These are phyloP conservation scores for Oscheius sp. DNA, from an alignment of 1,140 invertebrate species.

Conservation along the genomic window DNA sequence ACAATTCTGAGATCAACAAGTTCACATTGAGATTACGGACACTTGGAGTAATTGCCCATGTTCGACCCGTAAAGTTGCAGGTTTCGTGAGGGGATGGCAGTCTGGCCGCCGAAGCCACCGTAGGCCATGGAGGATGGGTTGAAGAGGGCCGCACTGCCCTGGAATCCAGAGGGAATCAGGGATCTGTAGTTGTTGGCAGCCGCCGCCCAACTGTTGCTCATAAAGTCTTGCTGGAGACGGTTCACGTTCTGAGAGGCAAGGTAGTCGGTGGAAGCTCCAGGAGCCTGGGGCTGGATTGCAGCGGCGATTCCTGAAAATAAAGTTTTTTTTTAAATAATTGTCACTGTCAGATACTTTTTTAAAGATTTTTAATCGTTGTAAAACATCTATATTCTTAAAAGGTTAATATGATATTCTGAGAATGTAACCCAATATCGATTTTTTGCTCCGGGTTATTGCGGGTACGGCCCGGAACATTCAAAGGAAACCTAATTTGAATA, in stretches of 20 bases:
- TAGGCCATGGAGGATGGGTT: conserved; percentile 41
- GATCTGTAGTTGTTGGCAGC: conserved; percentile 45
- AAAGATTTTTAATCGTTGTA: no score
- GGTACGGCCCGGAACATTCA: no score
- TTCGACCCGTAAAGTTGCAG: conserved; percentile 39
- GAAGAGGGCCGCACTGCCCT: conserved; percentile 37
- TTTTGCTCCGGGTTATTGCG: no score
- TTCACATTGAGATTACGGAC: conserved; percentile 12
- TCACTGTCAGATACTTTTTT: no score
- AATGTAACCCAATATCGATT: no score
- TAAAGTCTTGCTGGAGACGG: conserved; percentile 43
- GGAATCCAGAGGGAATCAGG: conserved; percentile 45
- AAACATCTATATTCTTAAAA: no score
- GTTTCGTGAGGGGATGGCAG: conserved; percentile 20
- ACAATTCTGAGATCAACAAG: neutral
- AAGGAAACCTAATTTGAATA: no score
- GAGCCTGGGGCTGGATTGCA: conserved; percentile 54
- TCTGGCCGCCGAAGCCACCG: conserved; percentile 17
- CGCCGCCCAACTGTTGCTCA: conserved; percentile 45
- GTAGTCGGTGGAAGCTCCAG: conserved; percentile 34
- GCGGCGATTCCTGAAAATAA: conserved; percentile 54
- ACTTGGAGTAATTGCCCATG: conserved; percentile 35
- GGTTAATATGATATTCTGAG: no score
- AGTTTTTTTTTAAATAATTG: no score
- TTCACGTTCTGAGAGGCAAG: conserved; percentile 12